Evolutionary conservation across 2,888 invertebrate species (phyloP).

Genomic region (Pollenia griseotomentosa): DNA sequence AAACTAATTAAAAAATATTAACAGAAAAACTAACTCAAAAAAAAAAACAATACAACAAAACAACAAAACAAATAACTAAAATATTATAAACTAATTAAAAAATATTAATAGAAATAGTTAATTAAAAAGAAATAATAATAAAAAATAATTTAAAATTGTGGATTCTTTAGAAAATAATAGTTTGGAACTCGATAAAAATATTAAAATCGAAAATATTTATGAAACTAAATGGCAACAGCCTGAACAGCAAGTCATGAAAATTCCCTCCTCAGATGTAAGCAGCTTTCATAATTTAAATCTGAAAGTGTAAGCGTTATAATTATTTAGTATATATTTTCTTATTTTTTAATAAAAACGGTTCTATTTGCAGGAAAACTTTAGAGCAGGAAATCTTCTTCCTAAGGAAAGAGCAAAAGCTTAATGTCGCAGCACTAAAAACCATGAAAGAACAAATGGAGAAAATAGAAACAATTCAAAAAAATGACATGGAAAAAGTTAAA

Average conservation of each 20-base stretch:
- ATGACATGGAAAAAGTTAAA: neutral
- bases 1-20: no score
- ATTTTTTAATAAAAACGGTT: neutral
- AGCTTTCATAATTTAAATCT: constrained; percentile 1
- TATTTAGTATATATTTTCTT: neutral
- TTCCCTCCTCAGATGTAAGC: neutral
- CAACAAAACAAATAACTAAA: no score
- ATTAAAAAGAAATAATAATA: no score
- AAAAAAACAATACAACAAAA: no score
- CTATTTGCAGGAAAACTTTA: neutral
- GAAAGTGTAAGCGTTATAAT: constrained; percentile 6
- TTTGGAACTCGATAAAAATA: neutral
- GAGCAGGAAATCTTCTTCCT: neutral
- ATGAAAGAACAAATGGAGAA: neutral
- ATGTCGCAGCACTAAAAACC: neutral
- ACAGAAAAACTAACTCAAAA: no score
- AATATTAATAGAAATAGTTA: no score
- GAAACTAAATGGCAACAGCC: neutral
- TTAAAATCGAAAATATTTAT: constrained; percentile 15
- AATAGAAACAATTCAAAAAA: neutral
- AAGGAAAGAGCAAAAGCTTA: neutral
- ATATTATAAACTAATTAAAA: no score
- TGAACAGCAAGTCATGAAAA: neutral
- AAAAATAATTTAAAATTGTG: no score
- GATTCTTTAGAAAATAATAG: neutral